A percentile compares a stretch with the other conserved stretches of the same genome.
Conservation (phyloP, 2,888 invertebrate genomes). For the Sabatieria punctata region DNA sequence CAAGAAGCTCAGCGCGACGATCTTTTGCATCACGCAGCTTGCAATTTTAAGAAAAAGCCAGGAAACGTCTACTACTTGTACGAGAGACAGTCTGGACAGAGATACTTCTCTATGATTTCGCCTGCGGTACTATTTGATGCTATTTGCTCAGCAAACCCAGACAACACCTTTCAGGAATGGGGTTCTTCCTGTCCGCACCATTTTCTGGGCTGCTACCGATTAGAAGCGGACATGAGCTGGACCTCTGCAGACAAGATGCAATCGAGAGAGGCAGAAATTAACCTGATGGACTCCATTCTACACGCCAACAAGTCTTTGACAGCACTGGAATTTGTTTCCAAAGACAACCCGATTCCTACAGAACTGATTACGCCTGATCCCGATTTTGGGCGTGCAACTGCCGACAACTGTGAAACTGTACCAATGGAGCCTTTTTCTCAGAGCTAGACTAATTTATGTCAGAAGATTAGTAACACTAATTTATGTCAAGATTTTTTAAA, state of each 20-base stretch:
- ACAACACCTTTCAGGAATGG: constrained; percentile 61
- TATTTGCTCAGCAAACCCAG: too few species aligned
- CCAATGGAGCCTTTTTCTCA: too few species aligned
- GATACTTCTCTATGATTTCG: constrained; percentile 55
- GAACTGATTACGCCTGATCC: too few species aligned
- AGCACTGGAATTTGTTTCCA: too few species aligned
- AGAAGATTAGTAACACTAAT: too few species aligned
- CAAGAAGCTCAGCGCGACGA: constrained; percentile 43
- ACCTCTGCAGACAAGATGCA: constrained; percentile 41
- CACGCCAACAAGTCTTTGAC: constrained; percentile 6
- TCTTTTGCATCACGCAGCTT: constrained; percentile 50
- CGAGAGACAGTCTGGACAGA: constrained; percentile 46
- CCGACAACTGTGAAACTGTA: too few species aligned
- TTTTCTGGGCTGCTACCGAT: constrained; percentile 48
- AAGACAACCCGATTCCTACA: too few species aligned
- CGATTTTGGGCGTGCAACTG: too few species aligned
- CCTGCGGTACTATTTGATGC: constrained; percentile 46
- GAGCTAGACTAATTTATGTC: too few species aligned
- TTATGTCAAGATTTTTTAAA: too few species aligned
- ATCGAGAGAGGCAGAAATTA: constrained; percentile 4
- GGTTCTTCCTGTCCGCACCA: constrained; percentile 43
- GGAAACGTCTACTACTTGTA: constrained; percentile 56
- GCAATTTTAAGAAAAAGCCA: constrained; percentile 54
- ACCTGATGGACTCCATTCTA: constrained; percentile 8
- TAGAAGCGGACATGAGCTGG: constrained; percentile 54